Evolutionary conservation across 1,140 invertebrate genomes (phyloP).

Genomic region (Drosophila ficusphila): DNA sequence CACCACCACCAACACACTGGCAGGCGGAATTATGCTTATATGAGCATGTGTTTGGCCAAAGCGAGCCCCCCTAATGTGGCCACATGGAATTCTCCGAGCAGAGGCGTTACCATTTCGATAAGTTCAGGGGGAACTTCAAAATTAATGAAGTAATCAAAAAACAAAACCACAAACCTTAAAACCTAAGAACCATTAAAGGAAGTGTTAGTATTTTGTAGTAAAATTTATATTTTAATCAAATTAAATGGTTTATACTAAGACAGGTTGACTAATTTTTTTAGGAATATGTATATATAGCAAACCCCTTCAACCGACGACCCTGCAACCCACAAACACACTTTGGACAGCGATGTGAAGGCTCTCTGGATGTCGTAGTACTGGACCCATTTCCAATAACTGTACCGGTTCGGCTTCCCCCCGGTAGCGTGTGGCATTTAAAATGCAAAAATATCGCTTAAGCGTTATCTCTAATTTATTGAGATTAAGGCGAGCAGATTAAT

Average conservation of each 20-base stretch:
- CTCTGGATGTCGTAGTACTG: slow-evolving; percentile 28
- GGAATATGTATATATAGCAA: no score
- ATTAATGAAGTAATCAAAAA: no score
- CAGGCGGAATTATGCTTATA: slow-evolving; percentile 9
- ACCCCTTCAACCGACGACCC: background rate
- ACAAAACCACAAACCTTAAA: no score
- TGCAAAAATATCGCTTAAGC: slow-evolving; percentile 51
- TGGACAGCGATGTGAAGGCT: slow-evolving; percentile 1
- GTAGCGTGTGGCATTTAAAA: slow-evolving; percentile 56
- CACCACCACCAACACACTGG: slow-evolving; percentile 5
- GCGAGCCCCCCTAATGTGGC: slow-evolving; percentile 43
- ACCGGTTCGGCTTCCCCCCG: slow-evolving; percentile 27
- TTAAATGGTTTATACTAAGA: no score
- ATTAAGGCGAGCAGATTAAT: slow-evolving; percentile 66
- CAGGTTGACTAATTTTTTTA: background rate
- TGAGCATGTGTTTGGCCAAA: slow-evolving; percentile 35
- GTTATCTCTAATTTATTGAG: slow-evolving; percentile 63
- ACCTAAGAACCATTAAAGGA: no score
- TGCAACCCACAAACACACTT: background rate
- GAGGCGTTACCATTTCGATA: slow-evolving; percentile 12
- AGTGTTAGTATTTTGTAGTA: no score
- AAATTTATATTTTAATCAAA: no score
- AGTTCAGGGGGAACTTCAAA: background rate
- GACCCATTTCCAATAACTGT: slow-evolving; percentile 47
- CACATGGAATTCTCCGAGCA: slow-evolving; percentile 30